phyloP scores from a whole-genome alignment of 2,113 vertebrate species.

The Pelobates fuscus region DNA sequence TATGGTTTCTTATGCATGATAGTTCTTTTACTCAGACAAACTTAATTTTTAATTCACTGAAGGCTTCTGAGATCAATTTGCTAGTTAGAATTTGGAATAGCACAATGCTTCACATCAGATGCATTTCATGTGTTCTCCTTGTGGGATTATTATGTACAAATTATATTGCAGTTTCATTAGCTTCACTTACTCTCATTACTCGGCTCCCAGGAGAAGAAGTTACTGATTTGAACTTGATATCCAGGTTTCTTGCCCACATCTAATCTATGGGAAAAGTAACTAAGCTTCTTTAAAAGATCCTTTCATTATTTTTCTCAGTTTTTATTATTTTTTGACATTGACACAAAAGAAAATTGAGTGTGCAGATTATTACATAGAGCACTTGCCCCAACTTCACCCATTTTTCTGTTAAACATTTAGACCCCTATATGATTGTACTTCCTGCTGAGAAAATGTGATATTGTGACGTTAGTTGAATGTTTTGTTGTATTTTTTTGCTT shows the following conservation, averaged over 20 bases:
- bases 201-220: background rate
- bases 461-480: too few relatives aligned
- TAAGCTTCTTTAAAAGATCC: background rate
- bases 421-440: too few relatives aligned
- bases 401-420: too few relatives aligned
- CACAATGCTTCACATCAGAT: background rate
- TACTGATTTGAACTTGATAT: background rate
- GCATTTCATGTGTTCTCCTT: background rate
- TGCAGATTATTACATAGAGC: too few relatives aligned
- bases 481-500: too few relatives aligned
- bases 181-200: background rate
- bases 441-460: too few relatives aligned
- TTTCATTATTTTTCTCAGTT: too few relatives aligned
- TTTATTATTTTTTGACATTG: too few relatives aligned
- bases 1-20: too few relatives aligned
- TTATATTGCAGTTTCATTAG: conserved; percentile 3
- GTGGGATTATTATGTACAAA: background rate
- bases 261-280: background rate
- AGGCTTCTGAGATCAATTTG: background rate
- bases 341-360: too few relatives aligned
- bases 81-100: background rate
- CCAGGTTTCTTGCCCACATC: background rate
- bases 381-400: too few relatives aligned
- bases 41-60: background rate
- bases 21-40: too few relatives aligned